Evolutionary conservation across 2,113 vertebrate species (phyloP), one percentile per base, ranked within the genome.

Genomic region (Mus musculus): DNA sequence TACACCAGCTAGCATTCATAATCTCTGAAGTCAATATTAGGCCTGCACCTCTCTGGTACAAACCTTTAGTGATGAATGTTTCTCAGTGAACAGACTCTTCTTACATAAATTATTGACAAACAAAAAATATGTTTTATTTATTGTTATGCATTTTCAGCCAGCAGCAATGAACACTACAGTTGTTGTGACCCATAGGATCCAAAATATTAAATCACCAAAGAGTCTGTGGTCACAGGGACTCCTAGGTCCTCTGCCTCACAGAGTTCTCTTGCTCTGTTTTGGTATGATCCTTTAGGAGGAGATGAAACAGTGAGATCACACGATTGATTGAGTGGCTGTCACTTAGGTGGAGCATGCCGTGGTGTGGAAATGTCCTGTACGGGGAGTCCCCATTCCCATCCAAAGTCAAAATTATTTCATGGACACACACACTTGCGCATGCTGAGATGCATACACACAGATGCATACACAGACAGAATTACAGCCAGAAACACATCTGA

Each of bases 271-370:
- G n/a, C 1, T n/a, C 39, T 14, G 52, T 96, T 77, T 90, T 61
- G 26, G 92, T 59, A 69, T 7, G 26, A 94, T 77, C 94, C 30
- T 89, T 76, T 56, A 90, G 56, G 14, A 95, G 71, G 67, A 82
- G 46, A 75, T 5, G 8, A 42, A 93, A 89, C 49, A 85, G 17
- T 46, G 42, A 91, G 49, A 67, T 17, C 42, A 73, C 22, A 49
- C 49, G 5, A 73, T 59, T 59, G 5, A 73, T 59, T 59, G 30
- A 54, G 20, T 2, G 1, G 20, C 59, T 54, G 30, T 46, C 4
- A 28, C 49, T 61, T 20, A 49, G 54, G 26, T 73, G 46, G 81
- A 82, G 3, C 80, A 1, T 86, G 61, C 7, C 36, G 28, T 0
- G 3, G 12, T 85, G 94, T 76, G 39, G 81, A 87, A 75, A 81